Base-by-base conservation (phyloP, 2,888 invertebrate species). In the Cerastis rubricosa region DNA sequence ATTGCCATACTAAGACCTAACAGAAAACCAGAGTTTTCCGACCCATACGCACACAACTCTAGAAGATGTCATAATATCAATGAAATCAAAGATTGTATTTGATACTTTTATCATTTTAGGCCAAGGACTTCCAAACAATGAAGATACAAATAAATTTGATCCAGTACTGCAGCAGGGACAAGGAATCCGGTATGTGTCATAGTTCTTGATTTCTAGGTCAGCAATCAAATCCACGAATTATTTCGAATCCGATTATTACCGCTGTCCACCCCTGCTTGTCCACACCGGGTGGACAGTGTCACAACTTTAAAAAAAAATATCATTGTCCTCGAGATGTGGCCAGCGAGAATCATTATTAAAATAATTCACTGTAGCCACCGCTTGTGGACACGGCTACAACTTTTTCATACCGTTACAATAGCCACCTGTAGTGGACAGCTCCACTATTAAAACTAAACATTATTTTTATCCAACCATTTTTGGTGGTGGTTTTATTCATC, bases 101-200 rank as follows among this genome's bases (percentile, higher is more conserved):
- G 0, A 25, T 49, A 14, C 11, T 12, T 47, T 71, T 64, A 35
- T 59, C 14, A 47, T 81, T 77, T 74, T 29, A 78, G 78, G 45
- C n/a, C 45, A 73, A 25, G 66, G 12, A 54, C 9, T 14, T 8
- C 22, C 7, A 43, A n/a, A 47, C 19, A 1, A 12, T 29, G 61
- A n/a, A 14, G 40, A 17, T 12, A 47, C 12, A n/a, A 47, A 22
- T 22, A 1, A 35, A 17, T 14, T 63, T 54, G 29, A 49, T 0
- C 35, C 47, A 12, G 66, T 17, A 29, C 29, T 1, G 19, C 25
- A 47, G 6, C 57, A 1, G 14, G 49, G 17, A 25, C 51, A 49
- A 8, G 14, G 0, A 17, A 12, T 29, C 11, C 19, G 54, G 81
- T 83, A 72, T 0, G 77, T 54, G 5, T 54, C 35, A 12, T 9